Evolutionary conservation across 2,797 vertebrate genomes (phyloP), one percentile per base, ranked within the genome.

Genomic region (Sardinella longiceps): DNA sequence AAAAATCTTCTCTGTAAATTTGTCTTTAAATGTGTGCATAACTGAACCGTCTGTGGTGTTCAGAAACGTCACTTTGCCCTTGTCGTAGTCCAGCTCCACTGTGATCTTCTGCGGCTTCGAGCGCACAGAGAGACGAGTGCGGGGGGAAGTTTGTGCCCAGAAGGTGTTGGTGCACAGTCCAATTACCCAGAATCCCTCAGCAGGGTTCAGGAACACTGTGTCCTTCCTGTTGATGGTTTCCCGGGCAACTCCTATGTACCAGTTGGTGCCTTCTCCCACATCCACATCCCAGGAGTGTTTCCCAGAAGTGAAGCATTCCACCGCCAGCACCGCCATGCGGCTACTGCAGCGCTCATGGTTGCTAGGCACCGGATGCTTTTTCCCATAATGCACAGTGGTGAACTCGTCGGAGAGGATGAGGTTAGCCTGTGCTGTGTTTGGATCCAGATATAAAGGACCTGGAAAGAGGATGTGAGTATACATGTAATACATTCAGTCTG

Each of bases 141-240:
- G 90, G 81, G 91, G 88, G 0, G 86, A 84, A 0, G 88, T 93
- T 87, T 95, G 91, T 37, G 93, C 95, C 91, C 92, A 93, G 83
- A 91, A 88, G 0, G 87, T 84, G 74, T 92, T 89, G 9, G 91
- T 89, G 28, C 84, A 86, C 48, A 89, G 80, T 3, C 92, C 89
- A 0, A 94, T 94, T 9, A 94, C 93, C 94, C 94, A 95, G 89
- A 94, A 94, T 0, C 94, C 94, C 51, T 94, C 93, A 0, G 66
- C 2, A 0, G 94, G 93, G 63, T 84, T 91, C 15, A 93, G 87
- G 86, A 93, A 94, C 82, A 90, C 84, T 0, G 87, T 70, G 0
- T 12, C 91, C 87, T 94, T 92, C 74, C 94, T 93, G 58, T 90
- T 89, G 85, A 94, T 90, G 80, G 94, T 94, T 60, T 94, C 91